A percentile compares a stretch with the other conserved stretches of the same genome.
Conservation (phyloP, 2,113 vertebrate species). For the Pygoscelis antarcticus region DNA sequence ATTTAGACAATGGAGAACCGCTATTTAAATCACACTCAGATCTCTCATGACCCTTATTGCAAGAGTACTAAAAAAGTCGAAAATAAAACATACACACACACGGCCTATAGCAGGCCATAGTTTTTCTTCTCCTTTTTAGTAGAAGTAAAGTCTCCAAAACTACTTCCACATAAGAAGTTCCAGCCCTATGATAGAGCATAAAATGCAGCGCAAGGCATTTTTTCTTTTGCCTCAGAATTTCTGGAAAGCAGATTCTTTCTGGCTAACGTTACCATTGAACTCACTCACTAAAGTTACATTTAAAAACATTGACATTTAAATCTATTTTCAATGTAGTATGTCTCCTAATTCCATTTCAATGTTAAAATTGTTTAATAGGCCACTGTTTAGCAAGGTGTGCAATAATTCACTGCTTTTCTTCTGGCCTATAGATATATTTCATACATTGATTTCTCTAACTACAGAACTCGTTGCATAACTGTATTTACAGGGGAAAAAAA, state of each 20-base stretch:
- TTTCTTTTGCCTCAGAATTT: not conserved
- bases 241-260: not conserved
- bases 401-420: not conserved
- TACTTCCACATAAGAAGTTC: not conserved
- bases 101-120: not conserved
- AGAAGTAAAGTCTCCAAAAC: not conserved
- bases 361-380: not conserved
- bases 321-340: not conserved
- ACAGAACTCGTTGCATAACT: not conserved
- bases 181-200: not conserved
- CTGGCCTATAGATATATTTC: not conserved
- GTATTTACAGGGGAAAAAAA: not conserved
- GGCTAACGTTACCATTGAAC: not conserved
- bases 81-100: not conserved
- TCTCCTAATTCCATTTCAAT: not conserved
- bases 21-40: not conserved
- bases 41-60: not conserved
- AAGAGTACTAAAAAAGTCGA: not conserved
- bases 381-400: not conserved
- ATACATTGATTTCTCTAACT: not conserved
- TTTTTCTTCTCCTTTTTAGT: not conserved
- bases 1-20: not conserved
- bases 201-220: not conserved
- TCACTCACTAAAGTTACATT: not conserved
- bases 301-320: not conserved